Conservation (phyloP, 1,140 invertebrate species). For the Stegodyphus dumicola region DNA sequence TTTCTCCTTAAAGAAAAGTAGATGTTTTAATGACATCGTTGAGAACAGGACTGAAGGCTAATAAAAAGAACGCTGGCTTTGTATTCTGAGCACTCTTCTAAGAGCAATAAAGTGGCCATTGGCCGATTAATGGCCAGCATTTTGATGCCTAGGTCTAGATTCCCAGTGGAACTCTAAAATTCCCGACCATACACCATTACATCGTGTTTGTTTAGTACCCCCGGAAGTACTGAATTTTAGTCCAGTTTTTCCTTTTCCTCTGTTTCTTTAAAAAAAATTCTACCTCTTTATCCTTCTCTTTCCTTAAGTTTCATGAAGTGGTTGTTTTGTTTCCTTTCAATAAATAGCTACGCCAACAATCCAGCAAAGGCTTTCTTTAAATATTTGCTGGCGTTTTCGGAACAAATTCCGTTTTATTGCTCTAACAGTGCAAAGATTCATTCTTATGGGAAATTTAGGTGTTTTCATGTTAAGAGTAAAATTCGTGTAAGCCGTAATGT, state of each 20-base stretch:
- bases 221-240: constrained; percentile 26
- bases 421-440: too few relatives aligned
- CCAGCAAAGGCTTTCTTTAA: too few relatives aligned
- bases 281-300: too few relatives aligned
- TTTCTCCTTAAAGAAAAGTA: neutral
- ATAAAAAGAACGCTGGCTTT: constrained; percentile 43
- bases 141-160: constrained; percentile 38
- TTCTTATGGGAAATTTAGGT: too few relatives aligned
- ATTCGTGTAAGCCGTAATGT: too few relatives aligned
- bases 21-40: constrained; percentile 37
- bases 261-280: neutral
- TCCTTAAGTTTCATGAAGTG: too few relatives aligned
- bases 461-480: too few relatives aligned
- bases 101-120: constrained; percentile 55
- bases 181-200: constrained; percentile 44
- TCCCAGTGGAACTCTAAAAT: constrained; percentile 55
- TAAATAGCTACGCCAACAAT: too few relatives aligned
- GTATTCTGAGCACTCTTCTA: constrained; percentile 52
- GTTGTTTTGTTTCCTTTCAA: too few relatives aligned
- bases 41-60: constrained; percentile 24
- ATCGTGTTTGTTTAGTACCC: constrained; percentile 41
- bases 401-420: too few relatives aligned
- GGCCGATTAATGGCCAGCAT: constrained; percentile 55
- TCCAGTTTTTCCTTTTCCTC: constrained; percentile 10
- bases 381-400: too few relatives aligned